Evolutionary conservation across 30 jellyfish, hydroid and myxozoan species (phyloP), one percentile per base, ranked within the genome.

Genomic region (Pseudorhiza aurosa): DNA sequence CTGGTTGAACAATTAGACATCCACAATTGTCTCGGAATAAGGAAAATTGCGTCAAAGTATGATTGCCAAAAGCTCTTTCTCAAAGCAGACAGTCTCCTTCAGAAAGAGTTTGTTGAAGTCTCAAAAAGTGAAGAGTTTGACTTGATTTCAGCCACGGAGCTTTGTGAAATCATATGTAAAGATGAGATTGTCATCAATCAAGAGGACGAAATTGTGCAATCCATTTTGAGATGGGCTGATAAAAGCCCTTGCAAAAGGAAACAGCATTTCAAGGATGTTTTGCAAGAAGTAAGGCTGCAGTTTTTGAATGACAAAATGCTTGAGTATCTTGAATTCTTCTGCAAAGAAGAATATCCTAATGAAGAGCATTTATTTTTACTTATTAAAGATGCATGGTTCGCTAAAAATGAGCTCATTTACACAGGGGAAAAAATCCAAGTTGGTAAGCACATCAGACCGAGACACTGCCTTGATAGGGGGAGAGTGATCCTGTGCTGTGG

Each of bases 401-500:
- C 95, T 8, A 85, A 59, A 46, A 24, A 64, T 8, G 72, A 58
- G 15, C 25, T 24, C 10, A 2, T 29, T 26, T 27, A 45, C 8
- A 14, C 63, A 46, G 81, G 68, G 18, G 88, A 77, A 44, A 29
- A 45, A 18, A 77, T 55, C 32, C 70, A 71, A 53, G 88, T 67
- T 67, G 88, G 88, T 27, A 43, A 65, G 14, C 68, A 87, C 28
- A 55, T 58, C 17, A 50, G 39, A 26, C 97, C 97, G 33, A 55
- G 98, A 40, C 68, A 51, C 39, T 92, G 98, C 57, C 77, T 92
- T 42, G 81, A 92, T 53, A 85, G 78, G 37, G 17, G 92, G n/a
- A 62, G 33, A 51, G 89, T 92, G 2, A 44, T 92, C 17, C 62
- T 92, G 58, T 79, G 96, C 18, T 77, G 94, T 45, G 98, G 98